A percentile compares a stretch with the other conserved stretches of the same genome.
Evolutionary conservation across 2,113 vertebrate species (phyloP).

Genomic region (Barnardius zonarius): DNA sequence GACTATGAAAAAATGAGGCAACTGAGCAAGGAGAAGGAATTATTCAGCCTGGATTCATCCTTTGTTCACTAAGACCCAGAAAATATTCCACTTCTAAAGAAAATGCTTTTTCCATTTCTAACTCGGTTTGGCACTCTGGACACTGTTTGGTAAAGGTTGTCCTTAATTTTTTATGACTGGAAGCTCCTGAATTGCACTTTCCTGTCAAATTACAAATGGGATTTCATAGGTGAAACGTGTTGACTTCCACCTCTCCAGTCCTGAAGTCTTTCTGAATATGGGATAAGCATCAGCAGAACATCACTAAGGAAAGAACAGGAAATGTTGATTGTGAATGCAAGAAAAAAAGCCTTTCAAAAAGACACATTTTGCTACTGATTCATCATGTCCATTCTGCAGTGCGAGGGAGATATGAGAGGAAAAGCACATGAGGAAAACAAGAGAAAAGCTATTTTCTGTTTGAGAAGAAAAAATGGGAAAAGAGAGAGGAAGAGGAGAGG

Average conservation of each 20-base stretch:
- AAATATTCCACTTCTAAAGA: neutral
- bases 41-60: neutral
- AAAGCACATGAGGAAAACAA: neutral
- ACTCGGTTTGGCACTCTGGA: neutral
- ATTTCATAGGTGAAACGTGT: neutral
- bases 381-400: neutral
- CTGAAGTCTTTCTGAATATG: neutral
- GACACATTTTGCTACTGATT: neutral
- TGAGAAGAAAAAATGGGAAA: neutral
- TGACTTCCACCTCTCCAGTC: neutral
- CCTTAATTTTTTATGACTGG: neutral
- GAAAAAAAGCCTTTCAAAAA: neutral
- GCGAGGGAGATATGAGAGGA: neutral
- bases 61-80: neutral
- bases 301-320: neutral
- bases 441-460: constrained; percentile 25
- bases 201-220: neutral
- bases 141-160: neutral
- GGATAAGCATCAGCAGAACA: neutral
- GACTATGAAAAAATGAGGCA: neutral
- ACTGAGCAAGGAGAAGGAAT: neutral
- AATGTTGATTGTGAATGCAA: neutral
- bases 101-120: neutral
- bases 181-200: neutral
- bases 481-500: neutral